phyloP scores from a whole-genome alignment of 2,888 invertebrate species.

The Papilio demoleus region DNA sequence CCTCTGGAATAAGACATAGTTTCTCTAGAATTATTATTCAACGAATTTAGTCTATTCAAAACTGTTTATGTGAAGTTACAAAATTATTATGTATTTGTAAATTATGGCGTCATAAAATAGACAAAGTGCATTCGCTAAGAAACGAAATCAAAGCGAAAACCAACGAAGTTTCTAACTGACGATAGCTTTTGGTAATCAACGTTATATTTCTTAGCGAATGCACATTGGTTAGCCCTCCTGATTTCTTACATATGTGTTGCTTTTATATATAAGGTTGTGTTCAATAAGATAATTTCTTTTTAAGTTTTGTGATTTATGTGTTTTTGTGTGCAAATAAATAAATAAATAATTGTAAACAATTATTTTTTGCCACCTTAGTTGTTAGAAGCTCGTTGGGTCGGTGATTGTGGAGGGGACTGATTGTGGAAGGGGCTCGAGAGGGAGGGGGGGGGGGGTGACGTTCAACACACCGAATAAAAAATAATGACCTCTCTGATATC shows the following conservation, averaged over 20 bases:
- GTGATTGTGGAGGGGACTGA: slow-evolving; percentile 36
- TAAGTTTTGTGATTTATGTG: no score
- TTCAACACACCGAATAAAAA: slow-evolving; percentile 44
- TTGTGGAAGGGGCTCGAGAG: slow-evolving; percentile 38
- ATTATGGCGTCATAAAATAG: no score
- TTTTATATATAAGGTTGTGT: no score
- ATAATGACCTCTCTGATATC: slow-evolving; percentile 40
- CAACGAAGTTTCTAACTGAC: no score
- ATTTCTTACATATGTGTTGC: no score
- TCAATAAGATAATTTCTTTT: no score
- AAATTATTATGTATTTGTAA: not conserved
- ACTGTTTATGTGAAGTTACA: not conserved
- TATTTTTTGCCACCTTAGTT: slow-evolving; percentile 21
- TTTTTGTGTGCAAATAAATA: no score
- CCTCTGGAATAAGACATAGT: not conserved
- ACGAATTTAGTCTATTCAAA: not conserved
- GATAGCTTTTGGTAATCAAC: no score
- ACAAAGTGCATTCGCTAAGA: no score
- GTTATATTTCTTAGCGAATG: no score
- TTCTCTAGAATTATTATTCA: not conserved
- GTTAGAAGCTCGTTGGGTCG: slow-evolving; percentile 13
- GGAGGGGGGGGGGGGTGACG: slow-evolving; percentile 33
- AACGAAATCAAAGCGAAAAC: no score
- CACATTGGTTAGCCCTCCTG: no score
- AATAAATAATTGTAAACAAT: not conserved